Base-by-base conservation (phyloP, 2,797 vertebrate species). In the Melopsittacus undulatus region DNA sequence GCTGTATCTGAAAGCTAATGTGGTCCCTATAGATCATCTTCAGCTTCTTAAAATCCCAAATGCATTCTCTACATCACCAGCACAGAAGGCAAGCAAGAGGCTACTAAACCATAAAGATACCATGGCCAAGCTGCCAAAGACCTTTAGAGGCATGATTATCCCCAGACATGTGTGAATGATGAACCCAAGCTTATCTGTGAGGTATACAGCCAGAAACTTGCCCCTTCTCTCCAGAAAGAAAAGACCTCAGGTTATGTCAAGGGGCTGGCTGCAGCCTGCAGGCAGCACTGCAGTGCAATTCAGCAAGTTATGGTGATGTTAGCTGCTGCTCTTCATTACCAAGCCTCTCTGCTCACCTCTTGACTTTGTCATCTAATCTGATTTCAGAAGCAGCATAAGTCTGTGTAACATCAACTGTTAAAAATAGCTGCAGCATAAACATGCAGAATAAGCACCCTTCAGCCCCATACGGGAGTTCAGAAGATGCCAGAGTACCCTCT, bases 131-230 rank as follows among this genome's bases (percentile, higher is more conserved):
- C 64, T 68, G 82, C 34, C 14, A 2, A 59, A 81, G 70, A 54
- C 29, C 29, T 81, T 73, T 38, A 83, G 20, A 40, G 29, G 7
- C 26, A 59, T 10, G 23, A 18, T 45, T 49, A 67, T 46, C 30
- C 27, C 16, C 14, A 75, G n/a, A 43, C 1, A 1, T 0, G 1
- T 5, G 21, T 32, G 52, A 80, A 67, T 0, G 2, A 56, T 18
- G 15, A 20, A 49, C 32, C 45, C 13, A 62, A 81, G 11, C 20
- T 54, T 34, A 46, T 36, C 40, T 48, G 61, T 20, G 30, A n/a
- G 6, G 5, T 40, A 36, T 12, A 57, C 9, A 52, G 64, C 52
- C 63, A 75, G 77, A 42, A 76, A 21, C 34, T 67, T 69, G 19
- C 12, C 36, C 45, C 36, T 48, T 52, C 52, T 76, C 43, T 83